phyloP scores from a whole-genome alignment of 2,113 vertebrate species.

The Tetrao urogallus region DNA sequence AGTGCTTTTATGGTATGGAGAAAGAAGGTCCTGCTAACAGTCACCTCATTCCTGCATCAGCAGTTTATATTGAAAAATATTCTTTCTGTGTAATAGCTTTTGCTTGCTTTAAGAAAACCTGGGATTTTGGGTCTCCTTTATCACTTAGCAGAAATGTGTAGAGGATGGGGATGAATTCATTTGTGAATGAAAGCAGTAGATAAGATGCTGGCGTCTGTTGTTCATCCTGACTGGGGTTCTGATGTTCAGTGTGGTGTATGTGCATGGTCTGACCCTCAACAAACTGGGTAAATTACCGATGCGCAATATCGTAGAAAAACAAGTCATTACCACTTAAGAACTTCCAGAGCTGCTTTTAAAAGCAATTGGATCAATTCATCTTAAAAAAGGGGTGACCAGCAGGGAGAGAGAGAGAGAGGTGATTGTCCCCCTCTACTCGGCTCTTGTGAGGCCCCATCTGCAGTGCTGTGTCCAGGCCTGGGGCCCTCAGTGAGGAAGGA shows the following conservation, averaged over 20 bases:
- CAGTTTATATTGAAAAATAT: not conserved
- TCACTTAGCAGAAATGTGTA: not conserved
- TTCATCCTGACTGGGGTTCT: not conserved
- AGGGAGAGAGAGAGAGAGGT: too few relatives aligned
- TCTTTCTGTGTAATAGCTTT: not conserved
- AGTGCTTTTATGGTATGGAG: not conserved
- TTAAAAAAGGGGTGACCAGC: not conserved
- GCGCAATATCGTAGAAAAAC: not conserved
- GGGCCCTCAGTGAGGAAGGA: too few relatives aligned
- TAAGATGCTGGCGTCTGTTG: not conserved
- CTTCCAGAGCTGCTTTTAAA: not conserved
- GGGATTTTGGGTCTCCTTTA: not conserved
- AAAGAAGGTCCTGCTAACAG: not conserved
- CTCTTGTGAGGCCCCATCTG: too few relatives aligned
- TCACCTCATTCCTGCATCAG: not conserved
- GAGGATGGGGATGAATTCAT: accelerated
- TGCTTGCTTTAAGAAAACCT: not conserved
- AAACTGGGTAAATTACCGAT: not conserved
- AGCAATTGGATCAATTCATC: not conserved
- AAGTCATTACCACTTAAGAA: not conserved
- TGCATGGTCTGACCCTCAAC: not conserved
- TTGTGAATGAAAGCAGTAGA: not conserved
- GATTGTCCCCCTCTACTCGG: too few relatives aligned
- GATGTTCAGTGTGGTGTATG: not conserved
- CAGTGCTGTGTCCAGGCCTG: too few relatives aligned